Conservation (phyloP, 2,888 invertebrate genomes). For the Scotopteryx bipunctaria region DNA sequence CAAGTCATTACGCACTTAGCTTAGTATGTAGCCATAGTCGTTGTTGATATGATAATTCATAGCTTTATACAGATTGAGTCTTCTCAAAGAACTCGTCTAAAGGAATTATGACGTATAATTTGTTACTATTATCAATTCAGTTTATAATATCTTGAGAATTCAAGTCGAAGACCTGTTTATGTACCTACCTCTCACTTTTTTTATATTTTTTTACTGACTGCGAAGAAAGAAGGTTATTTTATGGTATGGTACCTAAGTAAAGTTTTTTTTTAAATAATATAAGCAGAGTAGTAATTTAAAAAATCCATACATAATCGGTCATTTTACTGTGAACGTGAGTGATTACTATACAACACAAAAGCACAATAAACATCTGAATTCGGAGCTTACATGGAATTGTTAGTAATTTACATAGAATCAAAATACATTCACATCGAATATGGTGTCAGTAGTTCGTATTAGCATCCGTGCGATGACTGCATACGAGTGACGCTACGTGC, state of each 20-base stretch:
- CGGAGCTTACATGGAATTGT: constrained; percentile 14
- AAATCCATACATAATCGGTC: no score
- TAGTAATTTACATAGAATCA: constrained; percentile 27
- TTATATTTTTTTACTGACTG: no score
- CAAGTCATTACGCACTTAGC: background rate
- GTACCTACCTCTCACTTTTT: no score
- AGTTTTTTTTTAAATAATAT: no score
- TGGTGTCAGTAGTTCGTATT: constrained; percentile 33
- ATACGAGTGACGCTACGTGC: constrained; percentile 11
- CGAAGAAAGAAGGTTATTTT: no score
- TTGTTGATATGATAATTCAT: background rate
- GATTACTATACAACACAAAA: background rate
- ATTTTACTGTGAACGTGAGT: background rate
- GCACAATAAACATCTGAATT: constrained; percentile 6
- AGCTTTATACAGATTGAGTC: background rate
- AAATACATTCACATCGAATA: constrained; percentile 28
- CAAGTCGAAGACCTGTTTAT: no score
- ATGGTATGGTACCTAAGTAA: no score
- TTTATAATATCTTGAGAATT: no score
- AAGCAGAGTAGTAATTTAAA: no score
- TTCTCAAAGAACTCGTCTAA: no score
- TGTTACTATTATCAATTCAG: no score
- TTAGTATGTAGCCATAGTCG: background rate
- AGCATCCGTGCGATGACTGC: constrained; percentile 25
- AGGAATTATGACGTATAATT: no score